phyloP scores from a whole-genome alignment of 2,113 vertebrate genomes.

The Rhinoptilus africanus region DNA sequence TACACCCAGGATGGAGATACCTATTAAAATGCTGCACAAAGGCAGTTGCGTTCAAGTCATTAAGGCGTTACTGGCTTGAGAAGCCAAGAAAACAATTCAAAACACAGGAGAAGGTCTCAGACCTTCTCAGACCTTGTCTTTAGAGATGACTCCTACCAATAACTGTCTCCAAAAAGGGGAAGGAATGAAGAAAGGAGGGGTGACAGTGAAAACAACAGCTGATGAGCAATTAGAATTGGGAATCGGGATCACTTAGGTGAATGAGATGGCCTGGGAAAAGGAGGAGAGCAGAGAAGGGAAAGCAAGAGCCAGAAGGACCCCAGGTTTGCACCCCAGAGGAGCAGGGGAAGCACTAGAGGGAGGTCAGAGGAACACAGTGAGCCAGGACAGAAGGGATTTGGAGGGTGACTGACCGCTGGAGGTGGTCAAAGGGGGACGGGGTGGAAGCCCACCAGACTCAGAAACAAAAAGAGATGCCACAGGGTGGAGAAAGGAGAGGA shows the following conservation, averaged over 20 bases:
- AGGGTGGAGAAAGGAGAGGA: background rate
- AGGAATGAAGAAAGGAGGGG: background rate
- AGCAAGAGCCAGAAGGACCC: background rate
- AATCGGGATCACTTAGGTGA: fast-evolving
- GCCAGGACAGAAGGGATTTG: background rate
- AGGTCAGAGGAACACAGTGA: background rate
- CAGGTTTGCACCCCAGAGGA: background rate
- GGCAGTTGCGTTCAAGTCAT: background rate
- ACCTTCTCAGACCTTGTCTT: background rate
- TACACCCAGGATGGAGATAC: background rate
- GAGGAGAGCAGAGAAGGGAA: background rate
- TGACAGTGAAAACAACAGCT: background rate
- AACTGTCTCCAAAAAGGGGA: background rate
- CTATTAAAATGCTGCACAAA: fast-evolving
- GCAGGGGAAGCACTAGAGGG: background rate
- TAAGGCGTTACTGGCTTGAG: background rate
- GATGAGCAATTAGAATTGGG: background rate
- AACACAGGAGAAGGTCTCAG: background rate
- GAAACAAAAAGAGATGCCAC: background rate
- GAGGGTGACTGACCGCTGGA: background rate
- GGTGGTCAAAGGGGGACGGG: background rate
- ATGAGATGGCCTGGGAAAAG: background rate
- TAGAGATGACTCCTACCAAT: background rate
- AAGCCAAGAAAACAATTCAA: background rate
- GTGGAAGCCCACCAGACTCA: background rate